These are phyloP conservation scores for Polydrusus pterygomalis DNA, from an alignment of 2,888 invertebrate species.

Conservation along the genomic window DNA sequence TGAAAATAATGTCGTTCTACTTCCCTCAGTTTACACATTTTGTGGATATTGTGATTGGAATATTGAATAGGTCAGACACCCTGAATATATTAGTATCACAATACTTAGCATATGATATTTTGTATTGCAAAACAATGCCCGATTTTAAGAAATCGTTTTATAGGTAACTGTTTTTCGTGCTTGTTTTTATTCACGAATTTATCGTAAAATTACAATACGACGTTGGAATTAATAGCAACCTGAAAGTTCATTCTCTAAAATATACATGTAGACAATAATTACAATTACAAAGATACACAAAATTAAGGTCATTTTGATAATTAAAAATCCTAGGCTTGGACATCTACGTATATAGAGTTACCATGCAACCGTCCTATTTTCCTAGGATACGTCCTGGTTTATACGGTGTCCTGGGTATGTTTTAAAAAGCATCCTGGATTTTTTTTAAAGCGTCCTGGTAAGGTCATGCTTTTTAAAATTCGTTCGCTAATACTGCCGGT, in stretches of 20 bases:
- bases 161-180: conserved; percentile 52
- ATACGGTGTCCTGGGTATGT: too few species aligned
- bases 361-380: too few species aligned
- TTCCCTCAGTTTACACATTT: background rate
- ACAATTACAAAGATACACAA: too few species aligned
- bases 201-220: conserved; percentile 56
- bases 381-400: too few species aligned
- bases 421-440: too few species aligned
- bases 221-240: conserved; percentile 41
- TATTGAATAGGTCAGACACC: conserved; percentile 32
- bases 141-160: conserved; percentile 47
- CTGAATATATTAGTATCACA: conserved; percentile 22
- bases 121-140: conserved; percentile 41
- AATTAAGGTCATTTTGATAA: too few species aligned
- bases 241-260: conserved; percentile 29
- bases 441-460: too few species aligned
- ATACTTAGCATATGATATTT: conserved; percentile 20
- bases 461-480: too few species aligned
- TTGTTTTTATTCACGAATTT: conserved; percentile 57
- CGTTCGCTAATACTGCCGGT: too few species aligned
- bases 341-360: too few species aligned
- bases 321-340: too few species aligned
- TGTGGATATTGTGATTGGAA: background rate
- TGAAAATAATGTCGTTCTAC: background rate
- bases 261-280: background rate